A percentile compares a stretch with the other conserved stretches of the same genome.
Evolutionary conservation across 2,113 vertebrate species (phyloP).

Genomic region (Globicephala melas): DNA sequence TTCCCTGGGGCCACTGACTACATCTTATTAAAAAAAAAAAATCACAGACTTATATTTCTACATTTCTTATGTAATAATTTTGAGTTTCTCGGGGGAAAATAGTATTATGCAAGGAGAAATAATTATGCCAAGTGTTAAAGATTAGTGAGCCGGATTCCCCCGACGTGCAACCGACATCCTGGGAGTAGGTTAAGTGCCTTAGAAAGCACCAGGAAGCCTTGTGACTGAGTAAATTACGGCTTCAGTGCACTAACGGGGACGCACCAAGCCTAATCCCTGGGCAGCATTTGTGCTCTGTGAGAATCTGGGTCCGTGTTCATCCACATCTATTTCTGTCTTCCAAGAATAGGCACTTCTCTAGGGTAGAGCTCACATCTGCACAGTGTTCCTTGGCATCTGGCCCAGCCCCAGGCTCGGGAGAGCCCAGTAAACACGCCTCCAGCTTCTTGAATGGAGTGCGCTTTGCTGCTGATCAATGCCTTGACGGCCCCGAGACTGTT

Average conservation of each 20-base stretch:
- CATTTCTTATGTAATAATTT: constrained; percentile 62
- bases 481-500: not conserved
- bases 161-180: constrained; percentile 48
- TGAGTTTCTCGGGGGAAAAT: constrained; percentile 63
- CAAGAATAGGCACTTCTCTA: constrained; percentile 41
- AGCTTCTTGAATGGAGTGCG: constrained; percentile 3
- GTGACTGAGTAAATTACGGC: constrained; percentile 63
- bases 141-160: constrained; percentile 67
- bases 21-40: constrained; percentile 64
- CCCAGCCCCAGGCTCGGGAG: not conserved
- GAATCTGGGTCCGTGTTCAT: constrained; percentile 46
- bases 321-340: constrained; percentile 48
- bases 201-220: constrained; percentile 37
- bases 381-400: constrained; percentile 8
- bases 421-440: not conserved
- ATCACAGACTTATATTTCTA: constrained; percentile 47
- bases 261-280: not conserved
- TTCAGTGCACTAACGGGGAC: constrained; percentile 62
- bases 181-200: constrained; percentile 68
- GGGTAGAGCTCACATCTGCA: not conserved
- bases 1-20: constrained; percentile 48
- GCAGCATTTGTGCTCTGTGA: constrained; percentile 46
- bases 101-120: constrained; percentile 70
- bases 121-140: constrained; percentile 76
- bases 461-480: not conserved